Base-by-base conservation (phyloP, 2,113 vertebrate species). In the Xenus cinereus region DNA sequence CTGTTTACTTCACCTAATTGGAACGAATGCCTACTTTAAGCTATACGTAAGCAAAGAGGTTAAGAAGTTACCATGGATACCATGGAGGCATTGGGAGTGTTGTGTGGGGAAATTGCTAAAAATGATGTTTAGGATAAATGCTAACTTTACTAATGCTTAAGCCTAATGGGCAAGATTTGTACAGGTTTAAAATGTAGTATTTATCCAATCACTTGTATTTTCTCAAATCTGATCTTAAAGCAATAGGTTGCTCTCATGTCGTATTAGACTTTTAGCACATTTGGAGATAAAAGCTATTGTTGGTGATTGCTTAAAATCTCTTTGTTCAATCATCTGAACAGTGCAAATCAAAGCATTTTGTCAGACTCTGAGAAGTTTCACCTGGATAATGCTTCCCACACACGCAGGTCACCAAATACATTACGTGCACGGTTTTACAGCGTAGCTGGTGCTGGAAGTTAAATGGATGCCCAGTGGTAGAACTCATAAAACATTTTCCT, bases 321-420 rank as follows among this genome's bases (percentile, higher is more conserved):
- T 97, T 97, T 98, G 95, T 97, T 97, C 97, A 97, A 67, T 97
- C 95, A 97, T 95, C 92, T 97, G 96, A 98, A 96, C 96, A 87
- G 97, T 96, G 78, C 96, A 98, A 97, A 98, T 98, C 97, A 97
- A 97, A 98, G 97, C 94, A 89, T 97, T 98, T 98, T 98, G 96
- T 98, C 96, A 97, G 95, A 85, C 96, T 97, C 91, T 96, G 96
- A 96, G 97, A 97, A 95, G 92, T 98, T 98, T 97, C 71, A 76
- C 94, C 91, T 97, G 96, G 95, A 74, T 97, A 97, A 94, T 95
- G 95, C 94, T 98, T 98, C 87, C 95, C 74, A 48, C 91, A 93
- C 93, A 95, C 4, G 1, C 53, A 45, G 97, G 96, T 98, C 63
- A 50, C 95, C 90, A 92, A 96, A 97, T 98, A 96, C 98, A 97